phyloP scores from a whole-genome alignment of 2,888 invertebrate genomes.

The Phengaris alcon region DNA sequence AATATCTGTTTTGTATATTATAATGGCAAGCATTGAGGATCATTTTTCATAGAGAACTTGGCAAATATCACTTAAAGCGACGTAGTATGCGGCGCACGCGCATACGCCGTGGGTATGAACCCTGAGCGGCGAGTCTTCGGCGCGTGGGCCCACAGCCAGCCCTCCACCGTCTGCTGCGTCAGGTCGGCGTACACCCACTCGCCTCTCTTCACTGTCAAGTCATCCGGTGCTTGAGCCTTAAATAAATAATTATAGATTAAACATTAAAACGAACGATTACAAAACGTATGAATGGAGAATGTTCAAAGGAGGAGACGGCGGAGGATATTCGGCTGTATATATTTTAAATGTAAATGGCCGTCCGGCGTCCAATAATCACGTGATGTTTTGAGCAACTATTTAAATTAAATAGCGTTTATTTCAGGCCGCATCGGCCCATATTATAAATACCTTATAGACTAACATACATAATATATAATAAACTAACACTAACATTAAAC shows the following conservation, averaged over 20 bases:
- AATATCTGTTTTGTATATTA: neutral
- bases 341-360: too few species aligned
- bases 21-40: neutral
- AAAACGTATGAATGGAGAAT: too few species aligned
- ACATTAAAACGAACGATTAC: too few species aligned
- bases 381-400: too few species aligned
- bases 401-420: too few species aligned
- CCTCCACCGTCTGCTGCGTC: slow-evolving; percentile 95
- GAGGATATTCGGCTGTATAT: too few species aligned
- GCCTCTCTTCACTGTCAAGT: slow-evolving; percentile 92
- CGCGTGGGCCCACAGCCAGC: slow-evolving; percentile 97
- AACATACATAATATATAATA: too few species aligned
- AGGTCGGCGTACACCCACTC: slow-evolving; percentile 98
- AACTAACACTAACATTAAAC: too few species aligned
- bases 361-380: too few species aligned
- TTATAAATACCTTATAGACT: too few species aligned
- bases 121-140: slow-evolving; percentile 95
- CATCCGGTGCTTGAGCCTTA: slow-evolving; percentile 94
- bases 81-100: slow-evolving; percentile 94
- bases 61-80: slow-evolving; percentile 77
- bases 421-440: too few species aligned
- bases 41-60: neutral
- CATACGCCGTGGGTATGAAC: slow-evolving; percentile 96
- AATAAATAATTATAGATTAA: neutral
- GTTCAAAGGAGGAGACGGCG: too few species aligned